Conservation (phyloP, 1,140 invertebrate genomes). For the Sesamia nonagrioides region DNA sequence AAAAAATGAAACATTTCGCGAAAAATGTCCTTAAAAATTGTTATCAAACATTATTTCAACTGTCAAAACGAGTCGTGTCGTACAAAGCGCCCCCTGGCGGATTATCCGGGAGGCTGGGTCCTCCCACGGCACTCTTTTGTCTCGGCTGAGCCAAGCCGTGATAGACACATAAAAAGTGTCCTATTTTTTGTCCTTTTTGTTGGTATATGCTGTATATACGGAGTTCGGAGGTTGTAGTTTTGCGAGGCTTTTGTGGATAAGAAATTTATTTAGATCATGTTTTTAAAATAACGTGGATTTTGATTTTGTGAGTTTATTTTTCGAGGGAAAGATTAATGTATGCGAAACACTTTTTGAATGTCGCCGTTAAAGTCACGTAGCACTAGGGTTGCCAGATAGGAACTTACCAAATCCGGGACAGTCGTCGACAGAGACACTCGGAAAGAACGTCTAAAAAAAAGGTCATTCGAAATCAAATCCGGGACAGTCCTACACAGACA, state of each 20-base stretch:
- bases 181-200: slow-evolving; percentile 38
- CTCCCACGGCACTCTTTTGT: slow-evolving; percentile 44
- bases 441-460: too few relatives aligned
- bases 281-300: slow-evolving; percentile 19
- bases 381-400: too few relatives aligned
- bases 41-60: slow-evolving; percentile 52
- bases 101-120: slow-evolving; percentile 40
- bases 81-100: slow-evolving; percentile 44
- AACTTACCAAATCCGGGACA: too few relatives aligned
- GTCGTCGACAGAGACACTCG: too few relatives aligned
- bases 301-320: neutral
- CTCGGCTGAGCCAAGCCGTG: slow-evolving; percentile 33
- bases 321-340: neutral
- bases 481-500: too few relatives aligned
- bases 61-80: slow-evolving; percentile 48
- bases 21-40: slow-evolving; percentile 47
- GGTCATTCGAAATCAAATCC: too few relatives aligned
- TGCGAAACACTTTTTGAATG: neutral
- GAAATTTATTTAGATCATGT: slow-evolving; percentile 33
- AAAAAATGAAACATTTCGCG: slow-evolving; percentile 27
- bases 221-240: slow-evolving; percentile 8
- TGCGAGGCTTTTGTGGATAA: neutral
- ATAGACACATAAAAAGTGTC: slow-evolving; percentile 44
- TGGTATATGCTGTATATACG: slow-evolving; percentile 21
- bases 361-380: too few relatives aligned